Evolutionary conservation across 1,140 invertebrate genomes (phyloP), one percentile per base, ranked within the genome.

Genomic region (Lysiphlebus fabarum): DNA sequence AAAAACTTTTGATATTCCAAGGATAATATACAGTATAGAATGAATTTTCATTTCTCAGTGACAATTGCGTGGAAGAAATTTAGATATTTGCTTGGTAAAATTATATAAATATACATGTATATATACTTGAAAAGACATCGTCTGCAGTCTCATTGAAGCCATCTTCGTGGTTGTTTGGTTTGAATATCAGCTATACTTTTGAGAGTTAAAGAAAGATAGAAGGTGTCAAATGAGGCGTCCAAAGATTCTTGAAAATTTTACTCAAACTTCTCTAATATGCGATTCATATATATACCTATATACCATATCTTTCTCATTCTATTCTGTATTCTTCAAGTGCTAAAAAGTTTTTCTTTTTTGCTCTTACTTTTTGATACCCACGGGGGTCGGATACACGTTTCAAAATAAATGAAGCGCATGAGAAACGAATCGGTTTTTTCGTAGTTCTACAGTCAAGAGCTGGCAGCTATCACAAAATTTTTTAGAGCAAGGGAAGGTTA

Each of bases 151-250:
- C 17, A 26, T 26, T 26, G 17, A 42, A 14, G 12, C 17, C 6
- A 45, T 47, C 26, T 36, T 36, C 5, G 10, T 45, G 37, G 33
- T 6, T 12, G 44, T 14, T 11, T 6, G 11, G 7, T n/a, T 44
- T 44, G 42, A 9, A 44, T 11, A 44, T 44, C 11, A n/a, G 14
- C 14, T 12, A 7, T 14, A 44, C 43, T 11, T 44, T 14, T 12
- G 8, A 7, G 14, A 11, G 11, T 50, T 45, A 36, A 44, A 43
- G 51, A 66, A 59, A 41, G 53, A 54, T 42, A 42, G 53, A 54
- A 54, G 26, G 58, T 55, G 62, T 67, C 55, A 70, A 71, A 71
- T 67, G 68, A 71, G 68, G 65, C 67, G 70, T 63, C 64, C 57
- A 66, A 58, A 70, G 61, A 69, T 69, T 67, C 58, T 51, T 62